These are phyloP conservation scores for Harpalus rufipes DNA, from an alignment of 2,888 invertebrate species.

Conservation along the genomic window DNA sequence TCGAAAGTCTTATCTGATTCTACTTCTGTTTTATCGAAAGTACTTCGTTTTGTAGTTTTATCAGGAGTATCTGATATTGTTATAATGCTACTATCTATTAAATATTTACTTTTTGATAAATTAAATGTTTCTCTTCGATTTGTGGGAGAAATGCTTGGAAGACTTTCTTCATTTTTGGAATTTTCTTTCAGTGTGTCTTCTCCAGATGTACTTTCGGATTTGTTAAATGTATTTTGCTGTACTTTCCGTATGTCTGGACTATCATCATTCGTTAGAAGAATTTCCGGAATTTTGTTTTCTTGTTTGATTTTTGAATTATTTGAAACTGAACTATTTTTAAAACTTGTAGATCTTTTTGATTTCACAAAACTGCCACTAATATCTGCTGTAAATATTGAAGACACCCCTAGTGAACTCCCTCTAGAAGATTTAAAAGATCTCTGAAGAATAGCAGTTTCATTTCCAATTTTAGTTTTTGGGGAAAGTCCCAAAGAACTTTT, in stretches of 20 bases:
- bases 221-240: not conserved
- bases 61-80: slow-evolving; percentile 31
- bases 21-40: slow-evolving; percentile 21
- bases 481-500: not conserved
- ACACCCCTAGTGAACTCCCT: not conserved
- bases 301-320: not conserved
- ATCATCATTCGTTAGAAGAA: not conserved
- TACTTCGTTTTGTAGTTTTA: slow-evolving; percentile 11
- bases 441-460: not conserved
- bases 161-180: not conserved
- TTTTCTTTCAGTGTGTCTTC: slow-evolving; percentile 20
- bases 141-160: not conserved
- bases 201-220: slow-evolving; percentile 12
- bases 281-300: not conserved
- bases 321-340: not conserved
- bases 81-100: slow-evolving; percentile 4
- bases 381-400: not conserved
- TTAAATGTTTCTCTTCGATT: slow-evolving; percentile 1
- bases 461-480: not conserved
- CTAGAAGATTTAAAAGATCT: not conserved
- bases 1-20: slow-evolving; percentile 1
- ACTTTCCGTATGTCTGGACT: slow-evolving; percentile 5
- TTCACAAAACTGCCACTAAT: not conserved
- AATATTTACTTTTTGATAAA: slow-evolving; percentile 6
- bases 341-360: not conserved